Base-by-base conservation (phyloP, 2,888 invertebrate genomes). In the Resseliella maxima region DNA sequence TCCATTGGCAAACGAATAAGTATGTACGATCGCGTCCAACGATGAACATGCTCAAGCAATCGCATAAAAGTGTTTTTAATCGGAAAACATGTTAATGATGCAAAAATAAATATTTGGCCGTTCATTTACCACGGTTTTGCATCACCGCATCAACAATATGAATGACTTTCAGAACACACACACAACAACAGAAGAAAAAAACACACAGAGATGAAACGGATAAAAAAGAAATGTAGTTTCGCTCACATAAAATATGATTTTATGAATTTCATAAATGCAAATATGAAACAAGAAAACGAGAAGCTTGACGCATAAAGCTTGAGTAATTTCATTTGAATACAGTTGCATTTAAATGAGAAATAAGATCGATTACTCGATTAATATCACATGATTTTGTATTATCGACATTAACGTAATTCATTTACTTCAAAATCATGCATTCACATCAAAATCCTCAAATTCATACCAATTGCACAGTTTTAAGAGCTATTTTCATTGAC, bases 61-160 rank as follows among this genome's bases (percentile, higher is more conserved):
- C 59, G 59, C 24, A 59, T 59, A 59, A 59, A 59, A 59, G 59
- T 72, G 72, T 35, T 72, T 72, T 72, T 72, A 72, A 72, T 72
- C 72, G 72, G 72, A 72, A 72, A 72, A 72, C 72, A 72, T 72
- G 72, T 72, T 72, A 72, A 31, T 72, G 72, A 72, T 72, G 72
- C 72, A 72, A 72, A 72, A 72, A 72, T 72, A 72, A 72, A 72
- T 72, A 72, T 72, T 72, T 72, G 31, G 72, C 15, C 15, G 27
- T 35, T 12, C 46, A 50, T 50, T 50, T 50, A 50, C 46, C 46
- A 50, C 46, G 46, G 46, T 50, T 50, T 50, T 15, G 31, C 72
- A 72, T 72, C n/a, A 50, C 10, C 50, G 50, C 50, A 18, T 6
- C n/a, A n/a, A n/a, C n/a, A n/a, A 59, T 24, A 72, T 72, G 72